These are phyloP conservation scores for Chloroclystis v-ata DNA, from an alignment of 2,888 invertebrate species.

Conservation along the genomic window DNA sequence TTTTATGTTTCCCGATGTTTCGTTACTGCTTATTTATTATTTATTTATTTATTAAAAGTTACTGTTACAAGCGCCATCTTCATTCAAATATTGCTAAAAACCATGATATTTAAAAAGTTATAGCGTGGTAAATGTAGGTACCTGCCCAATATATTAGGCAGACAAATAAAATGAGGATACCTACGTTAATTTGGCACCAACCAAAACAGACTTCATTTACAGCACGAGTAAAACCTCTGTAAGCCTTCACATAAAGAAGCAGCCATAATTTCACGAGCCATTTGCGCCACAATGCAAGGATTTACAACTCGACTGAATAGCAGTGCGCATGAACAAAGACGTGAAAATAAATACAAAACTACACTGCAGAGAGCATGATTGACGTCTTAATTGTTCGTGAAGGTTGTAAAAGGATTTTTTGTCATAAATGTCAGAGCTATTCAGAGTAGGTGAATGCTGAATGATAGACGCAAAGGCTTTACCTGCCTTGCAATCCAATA, in stretches of 20 bases:
- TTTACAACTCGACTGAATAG: slow-evolving; percentile 37
- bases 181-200: too few species aligned
- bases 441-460: slow-evolving; percentile 35
- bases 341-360: slow-evolving; percentile 42
- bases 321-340: slow-evolving; percentile 29
- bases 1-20: too few species aligned
- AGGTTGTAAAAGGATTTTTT: slow-evolving; percentile 38
- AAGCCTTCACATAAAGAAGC: slow-evolving; percentile 45
- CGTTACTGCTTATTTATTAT: too few species aligned
- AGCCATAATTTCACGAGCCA: slow-evolving; percentile 60
- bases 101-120: too few species aligned
- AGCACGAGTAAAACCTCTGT: too few species aligned
- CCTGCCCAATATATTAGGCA: neutral
- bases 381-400: slow-evolving; percentile 55
- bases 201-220: too few species aligned
- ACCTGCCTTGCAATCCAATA: neutral
- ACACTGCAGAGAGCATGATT: slow-evolving; percentile 48
- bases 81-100: too few species aligned
- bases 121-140: neutral
- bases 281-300: slow-evolving; percentile 48
- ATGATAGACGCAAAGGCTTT: slow-evolving; percentile 37
- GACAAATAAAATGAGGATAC: too few species aligned
- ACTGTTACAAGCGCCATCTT: too few species aligned
- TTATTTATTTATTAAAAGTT: too few species aligned
- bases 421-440: slow-evolving; percentile 42